Base-by-base conservation (phyloP, 2,797 vertebrate species). In the Tragelaphus eurycerus region DNA sequence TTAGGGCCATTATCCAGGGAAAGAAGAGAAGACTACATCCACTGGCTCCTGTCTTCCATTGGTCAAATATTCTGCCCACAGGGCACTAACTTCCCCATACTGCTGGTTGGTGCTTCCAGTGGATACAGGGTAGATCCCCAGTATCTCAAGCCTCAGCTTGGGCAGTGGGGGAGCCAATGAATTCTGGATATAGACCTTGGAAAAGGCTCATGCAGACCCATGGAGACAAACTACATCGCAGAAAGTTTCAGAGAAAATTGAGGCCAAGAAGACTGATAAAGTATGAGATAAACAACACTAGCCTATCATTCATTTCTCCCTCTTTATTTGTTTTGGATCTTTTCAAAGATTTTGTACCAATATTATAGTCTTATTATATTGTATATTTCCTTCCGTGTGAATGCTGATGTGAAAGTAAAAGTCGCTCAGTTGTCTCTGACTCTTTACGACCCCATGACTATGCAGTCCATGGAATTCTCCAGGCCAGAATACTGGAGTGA, bases 321-420 rank as follows among this genome's bases (percentile, higher is more conserved):
- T 11, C 11, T 55, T 84, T 46, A 29, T 57, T 59, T 78, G 10
- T 83, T 89, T 92, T 82, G 16, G 4, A 25, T 48, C 52, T 85
- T 96, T 89, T 38, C 25, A 71, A 91, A 90, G 27, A 11, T 95
- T 89, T 94, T 78, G 1, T 67, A 38, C 52, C 52, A 17, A 52
- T 94, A 50, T 90, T 57, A 29, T 21, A 21, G 3, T 12, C 12
- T 43, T 85, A 82, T 19, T 74, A 43, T 74, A 23, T 23, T 74
- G 34, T 43, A 14, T 74, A 43, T 74, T 74, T 21, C 38, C 71
- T 62, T 87, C 31, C 31, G 7, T 34, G 6, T 89, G 81, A 87
- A 95, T 76, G 31, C 12, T 71, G 4, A 84, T 67, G 11, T 71
- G 67, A 71, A 71, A 71, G 34, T 38, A 11, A 71, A 71, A 71